These are phyloP conservation scores for Dendroctonus valens DNA, from an alignment of 1,140 invertebrate genomes.

Conservation along the genomic window DNA sequence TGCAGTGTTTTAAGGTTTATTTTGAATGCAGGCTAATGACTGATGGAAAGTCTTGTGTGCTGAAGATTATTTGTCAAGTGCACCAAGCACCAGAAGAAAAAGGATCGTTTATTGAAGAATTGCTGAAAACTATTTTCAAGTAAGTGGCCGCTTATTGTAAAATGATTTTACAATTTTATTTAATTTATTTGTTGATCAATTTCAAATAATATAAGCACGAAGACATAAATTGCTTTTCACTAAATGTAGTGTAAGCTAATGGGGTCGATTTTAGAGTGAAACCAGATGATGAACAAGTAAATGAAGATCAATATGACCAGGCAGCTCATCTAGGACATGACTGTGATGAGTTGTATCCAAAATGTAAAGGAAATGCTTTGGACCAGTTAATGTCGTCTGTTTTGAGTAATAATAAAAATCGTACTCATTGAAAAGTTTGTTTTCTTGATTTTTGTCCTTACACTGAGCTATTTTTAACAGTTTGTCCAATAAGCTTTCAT, in stretches of 20 bases:
- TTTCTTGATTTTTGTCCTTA: background rate
- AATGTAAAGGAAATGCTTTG: conserved; percentile 53
- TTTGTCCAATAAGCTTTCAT: background rate
- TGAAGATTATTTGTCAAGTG: conserved; percentile 56
- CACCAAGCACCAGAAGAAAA: conserved; percentile 37
- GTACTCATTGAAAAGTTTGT: background rate
- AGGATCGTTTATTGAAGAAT: conserved; percentile 54
- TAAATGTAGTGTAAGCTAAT: background rate
- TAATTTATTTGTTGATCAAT: background rate
- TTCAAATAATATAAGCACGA: background rate
- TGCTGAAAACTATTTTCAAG: conserved; percentile 56
- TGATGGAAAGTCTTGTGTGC: conserved; percentile 54
- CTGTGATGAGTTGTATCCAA: conserved; percentile 53
- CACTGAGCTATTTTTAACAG: background rate
- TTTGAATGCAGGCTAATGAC: conserved; percentile 35
- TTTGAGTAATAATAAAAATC: background rate
- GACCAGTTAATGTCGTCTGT: conserved; percentile 18
- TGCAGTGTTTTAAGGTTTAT: conserved; percentile 6
- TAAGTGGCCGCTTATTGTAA: conserved; percentile 38
- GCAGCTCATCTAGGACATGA: conserved; percentile 43
- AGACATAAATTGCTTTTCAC: background rate
- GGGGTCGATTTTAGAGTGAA: conserved; percentile 38
- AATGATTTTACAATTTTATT: background rate
- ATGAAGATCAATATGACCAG: conserved; percentile 43
- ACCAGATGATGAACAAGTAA: conserved; percentile 32